Evolutionary conservation across 1,140 invertebrate species (phyloP).

Genomic region (Ceratoteleas bidentatus): DNA sequence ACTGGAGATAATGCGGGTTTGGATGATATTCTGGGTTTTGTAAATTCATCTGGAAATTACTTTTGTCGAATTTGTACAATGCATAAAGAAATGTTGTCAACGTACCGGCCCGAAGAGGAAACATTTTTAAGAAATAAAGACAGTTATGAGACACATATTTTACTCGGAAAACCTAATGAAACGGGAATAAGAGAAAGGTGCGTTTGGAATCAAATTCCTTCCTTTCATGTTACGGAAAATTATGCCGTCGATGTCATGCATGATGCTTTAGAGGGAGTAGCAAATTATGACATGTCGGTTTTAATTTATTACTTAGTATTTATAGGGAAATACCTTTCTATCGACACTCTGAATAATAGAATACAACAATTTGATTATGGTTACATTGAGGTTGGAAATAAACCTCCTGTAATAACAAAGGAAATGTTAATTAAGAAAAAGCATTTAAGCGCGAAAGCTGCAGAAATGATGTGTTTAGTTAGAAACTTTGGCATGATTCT

Average conservation of each 20-base stretch:
- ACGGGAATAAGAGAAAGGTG: constrained; percentile 53
- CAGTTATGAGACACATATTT: background rate
- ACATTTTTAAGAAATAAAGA: constrained; percentile 22
- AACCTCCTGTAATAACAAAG: constrained; percentile 29
- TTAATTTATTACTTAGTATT: constrained; percentile 56
- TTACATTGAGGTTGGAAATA: constrained; percentile 41
- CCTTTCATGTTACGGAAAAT: constrained; percentile 64
- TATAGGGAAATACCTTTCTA: constrained; percentile 15
- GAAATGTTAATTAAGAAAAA: constrained; percentile 31
- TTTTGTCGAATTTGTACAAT: constrained; percentile 60
- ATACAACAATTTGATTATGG: constrained; percentile 38
- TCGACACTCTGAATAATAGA: constrained; percentile 29
- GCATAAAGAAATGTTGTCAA: constrained; percentile 27
- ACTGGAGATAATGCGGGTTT: constrained; percentile 58
- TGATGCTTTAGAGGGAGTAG: constrained; percentile 61
- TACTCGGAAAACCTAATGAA: background rate
- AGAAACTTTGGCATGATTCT: constrained; percentile 55
- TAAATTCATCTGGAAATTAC: constrained; percentile 52
- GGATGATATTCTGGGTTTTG: constrained; percentile 51
- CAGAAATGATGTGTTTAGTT: constrained; percentile 54
- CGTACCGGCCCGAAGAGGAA: constrained; percentile 26
- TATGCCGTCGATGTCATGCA: constrained; percentile 64
- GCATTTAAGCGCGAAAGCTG: constrained; percentile 42
- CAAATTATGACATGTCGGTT: constrained; percentile 52
- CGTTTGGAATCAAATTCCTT: constrained; percentile 58